Conservation (phyloP, 2,888 invertebrate species). For the Bugula neritina region DNA sequence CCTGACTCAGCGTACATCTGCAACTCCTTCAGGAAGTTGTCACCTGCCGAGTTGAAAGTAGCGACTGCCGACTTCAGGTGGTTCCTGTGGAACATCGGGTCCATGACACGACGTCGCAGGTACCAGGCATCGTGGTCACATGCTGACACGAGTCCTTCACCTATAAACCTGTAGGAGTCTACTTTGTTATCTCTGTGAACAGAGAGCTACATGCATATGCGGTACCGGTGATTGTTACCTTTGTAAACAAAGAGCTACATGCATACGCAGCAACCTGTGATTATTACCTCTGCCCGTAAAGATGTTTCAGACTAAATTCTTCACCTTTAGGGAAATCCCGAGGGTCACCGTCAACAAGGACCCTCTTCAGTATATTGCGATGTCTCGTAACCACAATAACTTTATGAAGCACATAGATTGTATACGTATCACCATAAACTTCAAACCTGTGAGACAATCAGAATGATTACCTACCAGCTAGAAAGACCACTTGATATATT, state of each 20-base stretch:
- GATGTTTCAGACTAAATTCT: no score
- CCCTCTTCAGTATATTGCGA: background rate
- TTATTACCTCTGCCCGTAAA: no score
- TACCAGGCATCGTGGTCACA: background rate
- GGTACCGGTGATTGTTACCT: no score
- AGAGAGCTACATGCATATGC: no score
- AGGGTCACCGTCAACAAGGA: background rate
- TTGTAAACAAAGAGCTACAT: no score
- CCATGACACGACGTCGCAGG: background rate
- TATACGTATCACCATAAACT: background rate
- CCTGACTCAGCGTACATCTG: background rate
- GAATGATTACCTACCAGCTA: no score
- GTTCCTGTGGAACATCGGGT: background rate
- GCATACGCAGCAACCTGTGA: no score
- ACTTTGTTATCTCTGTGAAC: no score
- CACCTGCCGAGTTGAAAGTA: background rate
- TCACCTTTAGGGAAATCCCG: no score
- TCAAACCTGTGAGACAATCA: background rate
- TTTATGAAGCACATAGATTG: background rate
- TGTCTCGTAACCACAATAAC: background rate
- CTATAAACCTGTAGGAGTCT: background rate
- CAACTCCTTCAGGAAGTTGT: background rate
- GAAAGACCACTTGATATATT: no score
- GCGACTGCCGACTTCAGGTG: background rate
- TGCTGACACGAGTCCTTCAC: background rate